Percentiles rank a stretch among this genome's conserved stretches.
These are phyloP conservation scores for Nibea albiflora DNA, from an alignment of 2,113 vertebrate species.

Conservation along the genomic window DNA sequence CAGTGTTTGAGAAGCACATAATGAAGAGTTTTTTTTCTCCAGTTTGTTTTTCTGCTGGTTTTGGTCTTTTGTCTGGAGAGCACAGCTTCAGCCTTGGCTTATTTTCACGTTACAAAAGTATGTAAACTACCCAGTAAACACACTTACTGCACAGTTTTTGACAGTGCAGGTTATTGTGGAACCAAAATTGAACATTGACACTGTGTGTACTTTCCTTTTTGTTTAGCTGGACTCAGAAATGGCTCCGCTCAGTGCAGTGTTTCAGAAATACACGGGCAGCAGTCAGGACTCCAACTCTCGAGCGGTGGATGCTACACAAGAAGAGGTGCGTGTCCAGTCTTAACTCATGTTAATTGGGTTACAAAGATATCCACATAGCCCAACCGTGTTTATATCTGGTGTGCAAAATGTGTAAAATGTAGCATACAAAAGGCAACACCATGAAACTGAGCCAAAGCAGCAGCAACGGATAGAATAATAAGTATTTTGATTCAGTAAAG, in stretches of 20 bases:
- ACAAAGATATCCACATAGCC: not conserved
- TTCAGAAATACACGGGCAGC: conserved; percentile 74
- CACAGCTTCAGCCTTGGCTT: conserved; percentile 67
- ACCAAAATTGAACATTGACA: not conserved
- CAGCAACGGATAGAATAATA: too few species aligned
- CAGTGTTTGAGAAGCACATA: not conserved
- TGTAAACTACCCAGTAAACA: not conserved
- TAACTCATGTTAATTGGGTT: not conserved
- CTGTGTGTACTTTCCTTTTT: conserved; percentile 5
- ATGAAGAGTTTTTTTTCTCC: conserved; percentile 22
- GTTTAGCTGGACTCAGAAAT: conserved; percentile 69
- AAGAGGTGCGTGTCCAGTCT: conserved; percentile 53
- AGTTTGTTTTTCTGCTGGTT: conserved; percentile 78
- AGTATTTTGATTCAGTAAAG: too few species aligned
- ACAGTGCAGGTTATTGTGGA: not conserved
- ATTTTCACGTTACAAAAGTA: conserved; percentile 64
- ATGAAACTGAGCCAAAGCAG: not conserved
- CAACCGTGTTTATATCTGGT: not conserved
- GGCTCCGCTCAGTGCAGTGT: conserved; percentile 59
- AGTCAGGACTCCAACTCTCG: conserved; percentile 54
- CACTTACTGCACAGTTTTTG: not conserved
- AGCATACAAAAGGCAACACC: not conserved
- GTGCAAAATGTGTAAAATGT: not conserved
- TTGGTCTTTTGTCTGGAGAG: conserved; percentile 69
- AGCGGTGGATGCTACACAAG: conserved; percentile 62